These are phyloP conservation scores for Lepidotrigona ventralis DNA, from an alignment of 1,140 invertebrate genomes.

Conservation along the genomic window DNA sequence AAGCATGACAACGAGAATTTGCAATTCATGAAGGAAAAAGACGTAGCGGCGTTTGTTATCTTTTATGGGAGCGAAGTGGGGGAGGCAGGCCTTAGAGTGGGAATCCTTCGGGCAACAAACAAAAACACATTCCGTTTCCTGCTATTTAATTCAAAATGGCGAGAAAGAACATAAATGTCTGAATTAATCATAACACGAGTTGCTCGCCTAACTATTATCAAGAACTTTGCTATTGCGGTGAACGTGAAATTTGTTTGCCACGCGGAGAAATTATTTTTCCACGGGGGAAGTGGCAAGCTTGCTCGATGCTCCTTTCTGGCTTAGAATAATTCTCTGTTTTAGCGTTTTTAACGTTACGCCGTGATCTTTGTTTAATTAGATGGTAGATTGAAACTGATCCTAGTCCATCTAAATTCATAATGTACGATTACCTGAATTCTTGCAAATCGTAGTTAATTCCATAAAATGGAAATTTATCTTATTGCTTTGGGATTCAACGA, in stretches of 20 bases:
- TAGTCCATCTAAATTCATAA: too few species aligned
- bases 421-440: too few species aligned
- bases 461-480: too few species aligned
- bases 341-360: neutral
- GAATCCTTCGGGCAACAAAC: conserved; percentile 34
- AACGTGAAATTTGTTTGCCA: conserved; percentile 5
- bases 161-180: conserved; percentile 33
- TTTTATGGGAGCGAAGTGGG: conserved; percentile 34
- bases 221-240: conserved; percentile 13
- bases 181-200: conserved; percentile 40
- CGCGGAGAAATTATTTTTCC: conserved; percentile 15
- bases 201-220: conserved; percentile 1
- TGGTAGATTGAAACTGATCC: too few species aligned
- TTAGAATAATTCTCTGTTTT: too few species aligned
- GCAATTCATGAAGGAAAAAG: conserved; percentile 50
- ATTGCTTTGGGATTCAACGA: too few species aligned
- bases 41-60: conserved; percentile 44
- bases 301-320: too few species aligned
- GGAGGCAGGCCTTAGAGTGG: neutral
- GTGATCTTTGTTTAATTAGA: too few species aligned
- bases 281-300: too few species aligned
- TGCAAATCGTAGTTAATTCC: too few species aligned
- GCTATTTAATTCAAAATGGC: conserved; percentile 48
- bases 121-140: conserved; percentile 45
- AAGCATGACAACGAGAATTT: conserved; percentile 41